Evolutionary conservation across 2,113 vertebrate species (phyloP), one percentile per base, ranked within the genome.

Genomic region (Nymphicus hollandicus): DNA sequence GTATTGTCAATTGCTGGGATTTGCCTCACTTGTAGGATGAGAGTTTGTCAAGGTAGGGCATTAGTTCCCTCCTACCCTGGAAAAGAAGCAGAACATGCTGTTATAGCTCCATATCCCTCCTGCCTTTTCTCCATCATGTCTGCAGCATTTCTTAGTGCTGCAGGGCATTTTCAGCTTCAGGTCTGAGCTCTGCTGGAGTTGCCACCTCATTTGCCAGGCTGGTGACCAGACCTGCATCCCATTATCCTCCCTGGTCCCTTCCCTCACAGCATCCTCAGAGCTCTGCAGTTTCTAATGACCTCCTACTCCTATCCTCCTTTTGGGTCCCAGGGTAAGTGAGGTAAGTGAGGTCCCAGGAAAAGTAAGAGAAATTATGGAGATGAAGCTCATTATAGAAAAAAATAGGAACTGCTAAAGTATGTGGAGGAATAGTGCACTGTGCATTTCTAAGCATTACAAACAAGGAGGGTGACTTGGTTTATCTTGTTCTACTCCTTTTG

Each of bases 171-270:
- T 65, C 74, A 80, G 79, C 70, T 72, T 29, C 1, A 0, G 82
- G 47, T 82, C 82, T 90, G 77, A 90, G 70, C 23, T 49, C 92
- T 93, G 90, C 90, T 90, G 88, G 70, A 91, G 63, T 82, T 88
- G 63, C 82, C 86, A 88, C 68, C 44, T 97, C 90, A 94, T 93
- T 94, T 93, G 79, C 74, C 88, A 83, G 74, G 29, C 88, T 77
- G 85, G 74, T 82, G 93, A 90, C 88, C 79, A 91, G 88, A 65
- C 70, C 66, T 91, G 88, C 58, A 91, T 69, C 71, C 88, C 53
- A 70, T 93, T 95, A 80, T 56, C 60, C 79, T 82, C 61, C 55
- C 74, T 43, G 52, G 56, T 87, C 88, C 85, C 49, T 76, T 89
- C 85, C 39, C 81, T 90, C 88, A 68, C 63, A 88, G 79, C 88